Evolutionary conservation across 2,888 invertebrate genomes (phyloP).

Genomic region (Catonia carolina): DNA sequence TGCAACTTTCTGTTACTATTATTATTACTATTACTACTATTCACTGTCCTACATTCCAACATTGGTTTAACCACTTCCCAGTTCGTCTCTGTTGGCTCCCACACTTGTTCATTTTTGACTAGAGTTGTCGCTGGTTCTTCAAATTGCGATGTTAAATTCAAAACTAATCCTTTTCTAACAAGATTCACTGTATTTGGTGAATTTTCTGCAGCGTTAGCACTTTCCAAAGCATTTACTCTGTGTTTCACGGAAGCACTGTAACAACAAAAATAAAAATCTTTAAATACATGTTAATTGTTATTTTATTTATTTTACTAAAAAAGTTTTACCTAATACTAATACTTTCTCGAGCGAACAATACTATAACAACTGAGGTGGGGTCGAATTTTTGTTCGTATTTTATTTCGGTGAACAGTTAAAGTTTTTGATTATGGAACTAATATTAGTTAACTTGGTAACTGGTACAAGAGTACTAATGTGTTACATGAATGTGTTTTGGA

Average conservation of each 20-base stretch:
- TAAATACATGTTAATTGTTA: background rate
- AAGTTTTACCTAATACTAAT: too few relatives aligned
- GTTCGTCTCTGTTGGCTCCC: constrained; percentile 47
- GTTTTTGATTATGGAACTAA: too few relatives aligned
- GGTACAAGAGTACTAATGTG: too few relatives aligned
- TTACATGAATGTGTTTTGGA: too few relatives aligned
- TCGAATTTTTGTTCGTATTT: too few relatives aligned
- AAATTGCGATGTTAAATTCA: constrained; percentile 52
- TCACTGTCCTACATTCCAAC: background rate
- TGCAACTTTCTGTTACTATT: constrained; percentile 41
- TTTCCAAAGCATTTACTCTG: constrained; percentile 65
- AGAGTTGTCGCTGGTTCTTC: constrained; percentile 42
- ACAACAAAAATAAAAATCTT: constrained; percentile 5
- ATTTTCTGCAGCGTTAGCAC: constrained; percentile 39
- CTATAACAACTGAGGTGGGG: too few relatives aligned
- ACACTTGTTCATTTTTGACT: constrained; percentile 52
- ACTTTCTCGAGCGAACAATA: too few relatives aligned
- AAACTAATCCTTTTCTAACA: constrained; percentile 43
- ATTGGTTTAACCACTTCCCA: background rate
- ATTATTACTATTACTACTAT: background rate
- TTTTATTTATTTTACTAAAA: too few relatives aligned
- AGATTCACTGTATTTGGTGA: constrained; percentile 13
- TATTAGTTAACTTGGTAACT: too few relatives aligned
- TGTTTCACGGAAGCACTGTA: constrained; percentile 49
- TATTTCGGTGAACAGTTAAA: too few relatives aligned